Evolutionary conservation across 2,888 invertebrate genomes (phyloP).

Genomic region (Erynnis tages): DNA sequence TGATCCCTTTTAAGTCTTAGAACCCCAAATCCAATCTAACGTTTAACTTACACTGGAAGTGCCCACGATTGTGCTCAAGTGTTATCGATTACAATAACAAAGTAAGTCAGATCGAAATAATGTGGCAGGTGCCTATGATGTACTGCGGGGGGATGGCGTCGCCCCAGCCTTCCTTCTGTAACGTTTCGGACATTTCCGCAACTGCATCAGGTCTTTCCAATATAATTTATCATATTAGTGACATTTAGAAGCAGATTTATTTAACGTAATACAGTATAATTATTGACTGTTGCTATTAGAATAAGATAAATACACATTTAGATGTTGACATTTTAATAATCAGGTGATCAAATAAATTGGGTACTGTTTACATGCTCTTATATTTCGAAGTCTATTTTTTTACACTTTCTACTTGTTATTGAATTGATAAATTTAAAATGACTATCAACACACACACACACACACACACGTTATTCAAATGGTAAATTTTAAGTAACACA

Average conservation of each 20-base stretch:
- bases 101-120: neutral
- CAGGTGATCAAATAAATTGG: no score
- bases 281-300: no score
- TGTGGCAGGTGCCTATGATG: slow-evolving; percentile 68
- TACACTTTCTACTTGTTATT: no score
- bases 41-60: slow-evolving; percentile 13
- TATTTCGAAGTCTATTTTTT: no score
- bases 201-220: slow-evolving; percentile 63
- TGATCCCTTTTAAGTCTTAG: neutral
- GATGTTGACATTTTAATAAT: no score
- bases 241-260: neutral
- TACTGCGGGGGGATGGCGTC: slow-evolving; percentile 74
- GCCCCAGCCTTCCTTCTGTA: slow-evolving; percentile 74
- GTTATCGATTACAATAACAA: neutral
- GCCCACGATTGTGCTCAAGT: slow-evolving; percentile 8
- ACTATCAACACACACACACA: no score
- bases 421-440: no score
- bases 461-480: no score
- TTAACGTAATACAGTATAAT: neutral
- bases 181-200: slow-evolving; percentile 70
- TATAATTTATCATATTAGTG: neutral
- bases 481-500: neutral
- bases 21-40: slow-evolving; percentile 11
- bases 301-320: no score
- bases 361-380: no score